These are phyloP conservation scores for Phylloscopus collybita DNA, from an alignment of 2,797 vertebrate genomes.

Conservation along the genomic window DNA sequence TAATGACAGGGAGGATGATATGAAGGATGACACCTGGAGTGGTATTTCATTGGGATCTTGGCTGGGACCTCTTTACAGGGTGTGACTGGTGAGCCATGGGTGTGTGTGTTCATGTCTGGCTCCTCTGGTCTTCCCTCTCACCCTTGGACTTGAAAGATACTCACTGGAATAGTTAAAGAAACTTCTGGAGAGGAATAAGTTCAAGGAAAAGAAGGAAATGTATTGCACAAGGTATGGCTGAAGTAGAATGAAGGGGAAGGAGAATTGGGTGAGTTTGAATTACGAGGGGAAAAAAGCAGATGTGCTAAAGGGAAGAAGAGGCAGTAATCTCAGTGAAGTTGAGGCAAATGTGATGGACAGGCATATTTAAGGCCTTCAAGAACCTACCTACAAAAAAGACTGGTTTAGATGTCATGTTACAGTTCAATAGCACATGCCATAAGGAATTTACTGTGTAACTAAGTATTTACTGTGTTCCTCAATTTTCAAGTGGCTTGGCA, in stretches of 20 bases:
- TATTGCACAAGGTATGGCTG: not conserved
- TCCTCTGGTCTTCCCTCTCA: not conserved
- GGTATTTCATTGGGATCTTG: not conserved
- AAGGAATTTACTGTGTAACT: not conserved
- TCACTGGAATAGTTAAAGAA: not conserved
- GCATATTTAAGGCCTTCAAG: not conserved
- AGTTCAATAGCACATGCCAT: not conserved
- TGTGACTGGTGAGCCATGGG: not conserved
- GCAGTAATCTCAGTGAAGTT: not conserved
- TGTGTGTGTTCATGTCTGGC: fast-evolving
- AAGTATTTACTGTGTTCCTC: not conserved
- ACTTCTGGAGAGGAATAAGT: not conserved
- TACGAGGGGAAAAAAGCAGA: not conserved
- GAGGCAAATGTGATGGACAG: not conserved
- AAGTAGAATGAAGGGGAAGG: not conserved
- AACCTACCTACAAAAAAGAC: not conserved
- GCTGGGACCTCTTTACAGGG: not conserved
- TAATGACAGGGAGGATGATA: not conserved
- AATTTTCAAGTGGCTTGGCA: not conserved
- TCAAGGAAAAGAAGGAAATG: not conserved
- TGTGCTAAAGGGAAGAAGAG: not conserved
- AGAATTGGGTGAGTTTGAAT: not conserved
- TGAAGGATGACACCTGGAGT: not conserved
- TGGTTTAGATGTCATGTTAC: not conserved
- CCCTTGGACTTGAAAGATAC: not conserved